Conservation (phyloP, 1,140 invertebrate species). For the Atta texana region DNA sequence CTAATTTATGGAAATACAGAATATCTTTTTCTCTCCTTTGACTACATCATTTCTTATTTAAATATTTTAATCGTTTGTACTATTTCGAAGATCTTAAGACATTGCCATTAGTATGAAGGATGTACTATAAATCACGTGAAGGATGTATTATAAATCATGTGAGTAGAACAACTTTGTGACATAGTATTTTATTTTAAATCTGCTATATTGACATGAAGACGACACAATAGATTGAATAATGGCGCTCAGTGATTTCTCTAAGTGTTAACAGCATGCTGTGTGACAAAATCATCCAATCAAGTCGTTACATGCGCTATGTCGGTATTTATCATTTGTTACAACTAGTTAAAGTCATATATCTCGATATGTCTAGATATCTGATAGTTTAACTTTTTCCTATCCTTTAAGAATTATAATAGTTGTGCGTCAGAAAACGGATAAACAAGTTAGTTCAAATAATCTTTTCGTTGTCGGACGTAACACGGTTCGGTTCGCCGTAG, state of each 20-base stretch:
- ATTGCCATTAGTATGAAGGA: not conserved
- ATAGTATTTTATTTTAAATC: slow-evolving; percentile 28
- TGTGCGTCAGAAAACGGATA: not conserved
- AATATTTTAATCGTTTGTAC: not conserved
- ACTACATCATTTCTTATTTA: not conserved
- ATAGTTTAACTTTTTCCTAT: not conserved
- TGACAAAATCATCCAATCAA: slow-evolving; percentile 26
- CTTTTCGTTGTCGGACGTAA: not conserved
- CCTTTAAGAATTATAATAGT: not conserved
- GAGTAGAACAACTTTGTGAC: not conserved
- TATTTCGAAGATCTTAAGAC: not conserved
- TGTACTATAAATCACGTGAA: not conserved
- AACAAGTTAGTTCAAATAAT: slow-evolving; percentile 29
- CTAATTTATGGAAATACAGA: not conserved
- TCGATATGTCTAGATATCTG: not conserved
- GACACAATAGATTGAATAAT: slow-evolving; percentile 32
- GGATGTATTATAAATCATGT: not conserved
- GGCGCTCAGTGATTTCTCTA: not conserved
- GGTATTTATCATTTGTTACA: not conserved
- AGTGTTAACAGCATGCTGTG: not conserved
- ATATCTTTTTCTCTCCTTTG: not conserved
- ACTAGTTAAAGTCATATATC: not conserved
- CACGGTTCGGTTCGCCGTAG: not conserved
- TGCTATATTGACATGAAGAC: slow-evolving; percentile 8
- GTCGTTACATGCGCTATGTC: not conserved